phyloP scores from a whole-genome alignment of 2,797 vertebrate genomes.

The Gallirallus australis region DNA sequence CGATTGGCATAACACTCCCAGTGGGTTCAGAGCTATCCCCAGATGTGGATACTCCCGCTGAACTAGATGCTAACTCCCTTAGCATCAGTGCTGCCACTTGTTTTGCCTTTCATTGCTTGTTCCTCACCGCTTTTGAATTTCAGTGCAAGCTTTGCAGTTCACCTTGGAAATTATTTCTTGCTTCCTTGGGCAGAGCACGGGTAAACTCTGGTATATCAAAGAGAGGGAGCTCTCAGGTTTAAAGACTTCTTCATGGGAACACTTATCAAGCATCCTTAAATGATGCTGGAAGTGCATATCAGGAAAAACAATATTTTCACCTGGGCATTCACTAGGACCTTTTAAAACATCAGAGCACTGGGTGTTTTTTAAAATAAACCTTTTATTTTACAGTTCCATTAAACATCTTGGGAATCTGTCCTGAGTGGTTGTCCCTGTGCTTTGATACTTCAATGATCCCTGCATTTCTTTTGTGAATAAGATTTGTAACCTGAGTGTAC shows the following conservation, averaged over 20 bases:
- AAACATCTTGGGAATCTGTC: not conserved
- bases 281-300: not conserved
- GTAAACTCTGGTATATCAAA: fast-evolving
- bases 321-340: not conserved
- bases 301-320: not conserved
- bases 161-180: not conserved
- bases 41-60: not conserved
- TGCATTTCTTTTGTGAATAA: not conserved
- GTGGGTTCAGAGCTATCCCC: not conserved
- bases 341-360: not conserved
- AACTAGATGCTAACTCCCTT: not conserved
- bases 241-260: not conserved
- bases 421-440: not conserved
- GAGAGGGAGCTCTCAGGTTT: not conserved
- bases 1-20: not conserved
- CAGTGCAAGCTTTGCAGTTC: not conserved
- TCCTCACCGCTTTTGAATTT: not conserved
- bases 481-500: not conserved
- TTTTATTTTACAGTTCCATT: not conserved
- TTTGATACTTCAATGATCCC: not conserved
- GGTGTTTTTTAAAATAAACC: not conserved
- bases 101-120: slow-evolving; percentile 32
- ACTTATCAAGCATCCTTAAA: not conserved
- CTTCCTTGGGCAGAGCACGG: not conserved
- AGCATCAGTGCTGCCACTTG: slow-evolving; percentile 10